Evolutionary conservation across 2,113 vertebrate genomes (phyloP), one percentile per base, ranked within the genome.

Genomic region (Merops nubicus): DNA sequence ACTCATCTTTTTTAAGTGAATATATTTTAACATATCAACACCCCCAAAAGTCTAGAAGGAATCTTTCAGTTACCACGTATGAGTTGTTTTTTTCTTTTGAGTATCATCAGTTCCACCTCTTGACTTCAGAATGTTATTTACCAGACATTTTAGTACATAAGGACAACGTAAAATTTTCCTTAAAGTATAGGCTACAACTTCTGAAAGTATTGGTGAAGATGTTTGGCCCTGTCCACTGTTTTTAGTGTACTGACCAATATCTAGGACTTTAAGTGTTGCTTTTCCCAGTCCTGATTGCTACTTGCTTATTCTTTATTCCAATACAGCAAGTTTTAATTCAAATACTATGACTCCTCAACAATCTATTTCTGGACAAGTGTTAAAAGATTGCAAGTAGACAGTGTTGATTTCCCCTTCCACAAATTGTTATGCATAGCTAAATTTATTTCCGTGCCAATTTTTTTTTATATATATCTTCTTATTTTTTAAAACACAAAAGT

Each of bases 371-470:
- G 69, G 90, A 22, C 51, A 97, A 47, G 29, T 89, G 89, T 70
- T 92, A 91, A 69, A 89, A 95, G 77, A 95, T 63, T 87, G 64
- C 59, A 85, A 94, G 68, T 56, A 67, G 85, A 95, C 67, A 96
- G 64, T 29, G 43, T 38, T 85, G 79, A 93, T 92, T 97, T 96
- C 93, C 92, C 95, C 73, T 97, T 95, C 92, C 89, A 89, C 0
- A 15, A 96, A 95, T 96, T 95, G 91, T 96, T 88, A 68, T 9
- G 25, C 70, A 42, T 40, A 79, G 47, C 22, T 77, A 89, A 57
- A 96, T 75, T 94, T 89, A 68, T 72, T 95, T 96, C 95, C 91
- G 86, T 89, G 70, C 67, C 95, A 97, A 95, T 68, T 23, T 28
- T 47, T 45, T 45, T 45, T 23, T 23, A 48, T 23, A n/a, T n/a